A percentile compares a stretch with the other conserved stretches of the same genome.
Evolutionary conservation across 2,113 vertebrate genomes (phyloP).

Genomic region (Tragelaphus scriptus): DNA sequence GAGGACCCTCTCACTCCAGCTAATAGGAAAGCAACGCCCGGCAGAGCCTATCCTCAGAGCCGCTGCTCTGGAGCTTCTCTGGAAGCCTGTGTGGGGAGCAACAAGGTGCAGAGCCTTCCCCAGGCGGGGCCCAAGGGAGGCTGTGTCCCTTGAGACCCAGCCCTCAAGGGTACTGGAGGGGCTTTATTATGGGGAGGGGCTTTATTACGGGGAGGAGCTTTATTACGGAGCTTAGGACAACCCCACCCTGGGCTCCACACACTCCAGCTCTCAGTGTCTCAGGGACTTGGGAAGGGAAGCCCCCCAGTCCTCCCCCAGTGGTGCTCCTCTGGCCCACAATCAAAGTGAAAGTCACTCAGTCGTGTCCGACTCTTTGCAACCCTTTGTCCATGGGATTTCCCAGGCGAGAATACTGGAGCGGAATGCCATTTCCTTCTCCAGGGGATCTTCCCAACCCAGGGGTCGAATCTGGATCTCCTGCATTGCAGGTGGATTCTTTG

Average conservation of each 20-base stretch:
- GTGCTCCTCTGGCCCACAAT: not conserved
- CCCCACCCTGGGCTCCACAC: not conserved
- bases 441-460: not conserved
- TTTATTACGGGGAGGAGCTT: not conserved
- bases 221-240: not conserved
- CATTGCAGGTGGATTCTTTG: not conserved
- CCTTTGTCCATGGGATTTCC: not conserved
- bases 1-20: not conserved
- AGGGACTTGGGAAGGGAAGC: not conserved
- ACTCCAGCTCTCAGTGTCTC: not conserved
- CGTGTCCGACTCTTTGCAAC: not conserved
- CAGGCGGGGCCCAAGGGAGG: not conserved
- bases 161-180: not conserved
- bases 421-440: not conserved
- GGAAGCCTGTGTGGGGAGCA: not conserved
- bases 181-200: not conserved
- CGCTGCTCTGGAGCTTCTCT: not conserved
- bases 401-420: not conserved
- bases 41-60: no score
- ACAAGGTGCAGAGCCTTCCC: not conserved
- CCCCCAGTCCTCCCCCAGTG: fast-evolving
- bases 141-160: not conserved
- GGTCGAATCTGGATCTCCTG: fast-evolving
- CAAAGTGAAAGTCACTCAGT: not conserved
- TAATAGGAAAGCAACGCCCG: fast-evolving